Evolutionary conservation across 2,113 vertebrate genomes (phyloP).

Genomic region (Pampusana beccarii): DNA sequence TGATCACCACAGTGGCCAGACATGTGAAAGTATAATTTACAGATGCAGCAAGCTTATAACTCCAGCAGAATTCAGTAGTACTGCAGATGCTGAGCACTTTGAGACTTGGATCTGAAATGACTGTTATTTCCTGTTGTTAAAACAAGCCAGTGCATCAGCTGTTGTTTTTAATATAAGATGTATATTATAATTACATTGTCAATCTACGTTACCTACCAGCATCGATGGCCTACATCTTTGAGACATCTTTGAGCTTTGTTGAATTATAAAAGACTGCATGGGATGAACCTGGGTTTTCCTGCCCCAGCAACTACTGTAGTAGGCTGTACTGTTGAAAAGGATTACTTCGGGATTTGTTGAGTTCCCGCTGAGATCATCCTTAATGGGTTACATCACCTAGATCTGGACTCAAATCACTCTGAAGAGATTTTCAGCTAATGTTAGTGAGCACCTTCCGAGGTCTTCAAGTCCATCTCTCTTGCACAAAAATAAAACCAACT

Average conservation of each 20-base stretch:
- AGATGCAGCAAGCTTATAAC: neutral
- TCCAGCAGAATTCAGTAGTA: neutral
- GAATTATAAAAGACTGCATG: neutral
- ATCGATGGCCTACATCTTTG: neutral
- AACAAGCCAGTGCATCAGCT: neutral
- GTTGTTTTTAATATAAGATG: neutral
- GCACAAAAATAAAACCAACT: neutral
- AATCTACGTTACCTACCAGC: neutral
- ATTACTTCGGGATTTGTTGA: neutral
- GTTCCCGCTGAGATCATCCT: neutral
- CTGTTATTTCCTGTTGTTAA: neutral
- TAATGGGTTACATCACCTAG: neutral
- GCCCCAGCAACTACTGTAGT: fast-evolving
- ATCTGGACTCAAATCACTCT: neutral
- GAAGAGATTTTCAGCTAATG: neutral
- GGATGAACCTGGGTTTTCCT: neutral
- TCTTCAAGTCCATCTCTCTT: neutral
- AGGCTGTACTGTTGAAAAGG: neutral
- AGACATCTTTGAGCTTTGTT: neutral
- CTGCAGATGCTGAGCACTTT: neutral
- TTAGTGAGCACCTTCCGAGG: neutral
- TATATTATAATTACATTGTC: neutral
- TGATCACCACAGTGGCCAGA: neutral
- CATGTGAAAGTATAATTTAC: neutral
- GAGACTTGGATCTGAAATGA: neutral